These are phyloP conservation scores for Spheniscus humboldti DNA, from an alignment of 2,797 vertebrate species.

Conservation along the genomic window DNA sequence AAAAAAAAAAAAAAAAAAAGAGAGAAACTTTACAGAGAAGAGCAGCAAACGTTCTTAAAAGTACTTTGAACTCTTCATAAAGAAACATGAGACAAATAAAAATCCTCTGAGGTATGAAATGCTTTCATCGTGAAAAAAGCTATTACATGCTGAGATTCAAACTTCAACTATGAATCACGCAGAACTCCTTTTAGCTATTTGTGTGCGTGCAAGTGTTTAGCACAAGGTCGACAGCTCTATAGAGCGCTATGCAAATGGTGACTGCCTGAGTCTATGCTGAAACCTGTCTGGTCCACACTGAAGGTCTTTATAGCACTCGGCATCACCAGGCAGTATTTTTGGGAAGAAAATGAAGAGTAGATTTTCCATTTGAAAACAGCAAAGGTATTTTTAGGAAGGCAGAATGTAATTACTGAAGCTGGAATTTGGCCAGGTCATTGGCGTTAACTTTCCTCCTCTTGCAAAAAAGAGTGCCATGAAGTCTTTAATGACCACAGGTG, in stretches of 20 bases:
- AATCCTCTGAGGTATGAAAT: neutral
- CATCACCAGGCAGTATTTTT: neutral
- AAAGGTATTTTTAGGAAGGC: neutral
- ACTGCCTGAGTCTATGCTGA: neutral
- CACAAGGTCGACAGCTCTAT: neutral
- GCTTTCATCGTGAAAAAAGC: neutral
- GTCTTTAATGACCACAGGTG: neutral
- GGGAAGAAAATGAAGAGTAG: neutral
- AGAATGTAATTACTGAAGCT: neutral
- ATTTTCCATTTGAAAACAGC: neutral
- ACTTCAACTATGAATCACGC: neutral
- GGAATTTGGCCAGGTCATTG: neutral
- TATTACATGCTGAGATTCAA: neutral
- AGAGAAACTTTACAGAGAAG: neutral
- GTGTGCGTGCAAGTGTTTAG: neutral
- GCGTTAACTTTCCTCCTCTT: neutral
- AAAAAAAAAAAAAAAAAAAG: too few relatives aligned
- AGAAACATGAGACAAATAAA: neutral
- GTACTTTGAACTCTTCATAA: neutral
- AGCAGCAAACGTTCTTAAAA: neutral
- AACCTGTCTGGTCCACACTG: neutral
- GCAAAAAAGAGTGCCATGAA: neutral
- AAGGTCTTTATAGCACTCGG: neutral
- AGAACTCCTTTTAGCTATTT: neutral
- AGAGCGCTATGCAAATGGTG: neutral